A percentile compares a stretch with the other conserved stretches of the same genome.
Conservation (phyloP, 2,888 invertebrate genomes). For the Lottia scabra region DNA sequence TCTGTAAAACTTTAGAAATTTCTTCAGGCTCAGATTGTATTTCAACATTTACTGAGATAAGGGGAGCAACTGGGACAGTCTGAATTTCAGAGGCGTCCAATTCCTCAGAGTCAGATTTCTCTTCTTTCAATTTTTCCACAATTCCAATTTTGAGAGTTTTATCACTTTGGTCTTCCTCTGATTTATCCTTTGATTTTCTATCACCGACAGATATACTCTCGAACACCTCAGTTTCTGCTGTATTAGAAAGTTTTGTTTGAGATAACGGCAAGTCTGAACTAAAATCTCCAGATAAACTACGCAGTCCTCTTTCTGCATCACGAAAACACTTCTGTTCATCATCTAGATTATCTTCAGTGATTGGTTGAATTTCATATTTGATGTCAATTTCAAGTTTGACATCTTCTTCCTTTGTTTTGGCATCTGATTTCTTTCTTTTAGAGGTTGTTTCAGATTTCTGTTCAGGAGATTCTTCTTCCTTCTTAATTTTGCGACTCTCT, state of each 20-base stretch:
- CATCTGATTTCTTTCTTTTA: not conserved
- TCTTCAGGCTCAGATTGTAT: not conserved
- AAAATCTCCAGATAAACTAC: slow-evolving; percentile 83
- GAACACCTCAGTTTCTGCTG: not conserved
- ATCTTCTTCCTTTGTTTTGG: not conserved
- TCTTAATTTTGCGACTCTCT: slow-evolving; percentile 13
- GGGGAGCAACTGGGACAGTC: slow-evolving; percentile 13
- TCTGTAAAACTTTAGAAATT: not conserved
- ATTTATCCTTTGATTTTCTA: not conserved
- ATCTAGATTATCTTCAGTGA: slow-evolving; percentile 69
- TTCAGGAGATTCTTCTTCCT: not conserved
- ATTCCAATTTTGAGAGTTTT: not conserved
- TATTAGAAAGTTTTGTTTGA: not conserved
- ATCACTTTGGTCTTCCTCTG: slow-evolving; percentile 9
- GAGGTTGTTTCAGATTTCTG: not conserved
- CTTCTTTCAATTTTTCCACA: slow-evolving; percentile 26
- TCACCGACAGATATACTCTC: not conserved
- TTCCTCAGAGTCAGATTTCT: slow-evolving; percentile 16
- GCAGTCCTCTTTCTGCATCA: slow-evolving; percentile 88
- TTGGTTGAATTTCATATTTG: not conserved
- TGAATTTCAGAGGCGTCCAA: slow-evolving; percentile 27
- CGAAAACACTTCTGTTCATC: slow-evolving; percentile 80
- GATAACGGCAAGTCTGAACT: not conserved
- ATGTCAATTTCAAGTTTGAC: not conserved
- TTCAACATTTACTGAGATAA: not conserved